These are phyloP conservation scores for Physella acuta DNA, from an alignment of 1,140 invertebrate genomes.

Conservation along the genomic window DNA sequence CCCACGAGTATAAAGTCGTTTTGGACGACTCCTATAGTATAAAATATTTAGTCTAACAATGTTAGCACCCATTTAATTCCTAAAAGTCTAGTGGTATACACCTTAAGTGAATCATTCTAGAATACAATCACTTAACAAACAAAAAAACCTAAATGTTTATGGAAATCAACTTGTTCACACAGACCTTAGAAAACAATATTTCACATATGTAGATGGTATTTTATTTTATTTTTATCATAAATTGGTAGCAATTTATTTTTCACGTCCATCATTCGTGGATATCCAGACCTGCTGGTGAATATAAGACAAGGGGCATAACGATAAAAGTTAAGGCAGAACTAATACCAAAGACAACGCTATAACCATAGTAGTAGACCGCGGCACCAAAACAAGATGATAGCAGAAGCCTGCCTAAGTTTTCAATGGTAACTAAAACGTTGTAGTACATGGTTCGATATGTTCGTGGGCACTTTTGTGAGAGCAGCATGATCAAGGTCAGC, in stretches of 20 bases:
- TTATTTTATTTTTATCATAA: not conserved
- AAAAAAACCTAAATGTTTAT: too few relatives aligned
- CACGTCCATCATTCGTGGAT: too few relatives aligned
- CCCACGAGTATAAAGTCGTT: too few relatives aligned
- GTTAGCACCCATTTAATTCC: too few relatives aligned
- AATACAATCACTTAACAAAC: too few relatives aligned
- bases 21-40: too few relatives aligned
- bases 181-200: not conserved
- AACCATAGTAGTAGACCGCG: not conserved
- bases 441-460: slow-evolving; percentile 2
- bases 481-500: slow-evolving; percentile 1
- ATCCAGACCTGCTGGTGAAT: not conserved
- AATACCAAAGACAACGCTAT: not conserved
- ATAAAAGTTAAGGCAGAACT: not conserved
- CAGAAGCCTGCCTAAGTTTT: not conserved
- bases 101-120: too few relatives aligned
- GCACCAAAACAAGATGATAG: not conserved
- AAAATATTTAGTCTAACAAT: too few relatives aligned
- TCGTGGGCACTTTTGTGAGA: not conserved
- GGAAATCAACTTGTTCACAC: too few relatives aligned
- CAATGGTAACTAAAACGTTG: not conserved
- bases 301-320: not conserved
- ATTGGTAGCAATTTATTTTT: too few relatives aligned
- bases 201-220: not conserved
- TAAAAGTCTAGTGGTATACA: too few relatives aligned